Conservation (phyloP, 2,797 vertebrate species). For the Caiman crocodilus region DNA sequence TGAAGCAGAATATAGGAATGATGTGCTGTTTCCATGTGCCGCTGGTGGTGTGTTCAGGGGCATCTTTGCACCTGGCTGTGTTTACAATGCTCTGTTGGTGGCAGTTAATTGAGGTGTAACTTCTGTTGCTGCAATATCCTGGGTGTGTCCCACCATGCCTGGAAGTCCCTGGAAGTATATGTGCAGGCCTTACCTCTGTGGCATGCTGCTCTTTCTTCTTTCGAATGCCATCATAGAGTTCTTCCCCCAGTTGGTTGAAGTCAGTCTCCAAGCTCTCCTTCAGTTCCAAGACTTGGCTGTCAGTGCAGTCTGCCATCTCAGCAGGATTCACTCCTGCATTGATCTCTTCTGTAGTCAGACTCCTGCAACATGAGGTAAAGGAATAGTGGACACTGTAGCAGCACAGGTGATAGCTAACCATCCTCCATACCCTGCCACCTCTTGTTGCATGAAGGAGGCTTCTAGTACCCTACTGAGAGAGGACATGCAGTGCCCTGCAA, state of each 20-base stretch:
- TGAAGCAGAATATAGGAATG: not conserved
- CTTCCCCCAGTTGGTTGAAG: slow-evolving; percentile 84
- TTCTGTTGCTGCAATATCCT: not conserved
- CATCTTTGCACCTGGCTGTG: not conserved
- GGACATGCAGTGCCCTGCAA: fast-evolving
- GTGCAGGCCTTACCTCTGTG: slow-evolving; percentile 82
- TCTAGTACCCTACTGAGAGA: not conserved
- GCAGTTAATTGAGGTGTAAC: not conserved
- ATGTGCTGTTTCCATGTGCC: not conserved
- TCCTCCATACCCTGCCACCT: not conserved
- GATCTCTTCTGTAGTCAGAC: slow-evolving; percentile 33
- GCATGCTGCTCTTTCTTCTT: slow-evolving; percentile 91
- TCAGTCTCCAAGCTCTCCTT: slow-evolving; percentile 88
- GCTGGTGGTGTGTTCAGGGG: not conserved
- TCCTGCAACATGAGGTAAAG: slow-evolving; percentile 61
- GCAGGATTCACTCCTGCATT: not conserved
- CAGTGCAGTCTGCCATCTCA: slow-evolving; percentile 57
- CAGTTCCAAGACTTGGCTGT: slow-evolving; percentile 80
- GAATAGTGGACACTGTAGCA: not conserved
- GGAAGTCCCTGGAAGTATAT: not conserved
- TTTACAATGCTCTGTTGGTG: not conserved
- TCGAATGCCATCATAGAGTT: slow-evolving; percentile 83
- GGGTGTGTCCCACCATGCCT: not conserved
- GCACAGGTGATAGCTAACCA: not conserved
- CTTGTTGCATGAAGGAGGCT: not conserved